Percentiles rank a stretch among this genome's conserved stretches.
Evolutionary conservation across 2,797 vertebrate species (phyloP).

Genomic region (Acanthurus tractus): DNA sequence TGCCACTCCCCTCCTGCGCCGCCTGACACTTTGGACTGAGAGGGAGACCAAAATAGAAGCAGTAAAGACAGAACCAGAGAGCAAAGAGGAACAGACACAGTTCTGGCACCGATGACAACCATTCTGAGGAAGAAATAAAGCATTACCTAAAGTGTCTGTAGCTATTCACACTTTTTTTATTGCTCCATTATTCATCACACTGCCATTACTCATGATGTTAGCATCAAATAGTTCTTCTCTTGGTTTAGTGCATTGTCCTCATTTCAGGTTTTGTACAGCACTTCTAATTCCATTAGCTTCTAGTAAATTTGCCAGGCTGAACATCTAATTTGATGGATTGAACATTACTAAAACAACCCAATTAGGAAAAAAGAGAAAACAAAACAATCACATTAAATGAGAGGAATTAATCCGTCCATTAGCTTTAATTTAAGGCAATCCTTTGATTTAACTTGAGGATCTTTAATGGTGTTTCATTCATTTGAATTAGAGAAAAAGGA

Average conservation of each 20-base stretch:
- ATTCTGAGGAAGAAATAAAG: conserved; percentile 37
- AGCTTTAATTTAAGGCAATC: not conserved
- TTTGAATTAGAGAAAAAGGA: not conserved
- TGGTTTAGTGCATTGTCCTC: conserved; percentile 2
- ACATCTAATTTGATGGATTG: conserved; percentile 23
- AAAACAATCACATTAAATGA: conserved; percentile 16
- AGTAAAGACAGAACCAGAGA: conserved; percentile 62
- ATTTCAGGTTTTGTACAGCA: conserved; percentile 11
- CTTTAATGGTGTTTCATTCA: not conserved
- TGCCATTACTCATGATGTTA: conserved; percentile 17
- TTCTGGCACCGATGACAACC: conserved; percentile 66
- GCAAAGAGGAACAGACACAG: conserved; percentile 57
- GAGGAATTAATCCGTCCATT: conserved; percentile 22
- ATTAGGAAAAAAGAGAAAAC: conserved; percentile 3
- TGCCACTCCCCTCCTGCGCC: conserved; percentile 66
- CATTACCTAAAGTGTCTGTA: conserved; percentile 12
- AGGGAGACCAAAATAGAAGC: conserved; percentile 78
- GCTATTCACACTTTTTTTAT: conserved; percentile 9
- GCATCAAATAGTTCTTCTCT: conserved; percentile 22
- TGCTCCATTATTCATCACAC: conserved; percentile 23
- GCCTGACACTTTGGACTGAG: conserved; percentile 78
- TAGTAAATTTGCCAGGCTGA: conserved; percentile 4
- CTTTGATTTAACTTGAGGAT: conserved; percentile 21
- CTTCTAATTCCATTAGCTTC: conserved; percentile 34
- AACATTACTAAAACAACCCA: not conserved